These are phyloP conservation scores for Clarias laeviceps DNA, from an alignment of 2,797 vertebrate species.

Conservation along the genomic window DNA sequence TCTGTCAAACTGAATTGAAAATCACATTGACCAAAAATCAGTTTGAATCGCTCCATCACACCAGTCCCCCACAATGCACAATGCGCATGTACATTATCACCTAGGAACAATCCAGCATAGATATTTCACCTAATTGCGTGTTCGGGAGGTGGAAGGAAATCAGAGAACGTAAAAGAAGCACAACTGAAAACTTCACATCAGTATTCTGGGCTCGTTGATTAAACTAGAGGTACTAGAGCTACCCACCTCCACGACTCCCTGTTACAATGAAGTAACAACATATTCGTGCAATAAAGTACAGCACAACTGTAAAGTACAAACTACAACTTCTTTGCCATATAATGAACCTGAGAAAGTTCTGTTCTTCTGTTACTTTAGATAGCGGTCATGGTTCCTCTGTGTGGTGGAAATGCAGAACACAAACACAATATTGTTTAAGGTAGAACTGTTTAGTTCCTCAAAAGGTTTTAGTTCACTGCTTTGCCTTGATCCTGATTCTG, in stretches of 20 bases:
- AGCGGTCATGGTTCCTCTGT: neutral
- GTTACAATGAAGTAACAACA: neutral
- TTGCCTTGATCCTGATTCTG: neutral
- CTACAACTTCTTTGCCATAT: neutral
- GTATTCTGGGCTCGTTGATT: neutral
- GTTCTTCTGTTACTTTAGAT: neutral
- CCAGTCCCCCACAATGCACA: neutral
- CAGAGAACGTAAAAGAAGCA: neutral
- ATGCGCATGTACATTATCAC: neutral
- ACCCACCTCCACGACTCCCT: no score
- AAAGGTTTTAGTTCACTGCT: neutral
- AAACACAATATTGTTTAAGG: neutral
- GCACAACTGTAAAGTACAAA: neutral
- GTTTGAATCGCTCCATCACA: neutral
- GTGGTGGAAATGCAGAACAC: neutral
- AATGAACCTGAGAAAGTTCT: neutral
- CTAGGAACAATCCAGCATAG: neutral
- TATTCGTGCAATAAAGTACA: neutral
- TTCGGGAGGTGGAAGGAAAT: neutral
- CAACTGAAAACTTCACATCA: neutral
- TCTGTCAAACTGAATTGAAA: no score
- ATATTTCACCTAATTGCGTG: neutral
- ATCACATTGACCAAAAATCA: no score
- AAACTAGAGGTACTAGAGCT: neutral
- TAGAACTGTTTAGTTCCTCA: neutral